Conservation (phyloP, 1,140 invertebrate genomes). For the Homarus americanus region DNA sequence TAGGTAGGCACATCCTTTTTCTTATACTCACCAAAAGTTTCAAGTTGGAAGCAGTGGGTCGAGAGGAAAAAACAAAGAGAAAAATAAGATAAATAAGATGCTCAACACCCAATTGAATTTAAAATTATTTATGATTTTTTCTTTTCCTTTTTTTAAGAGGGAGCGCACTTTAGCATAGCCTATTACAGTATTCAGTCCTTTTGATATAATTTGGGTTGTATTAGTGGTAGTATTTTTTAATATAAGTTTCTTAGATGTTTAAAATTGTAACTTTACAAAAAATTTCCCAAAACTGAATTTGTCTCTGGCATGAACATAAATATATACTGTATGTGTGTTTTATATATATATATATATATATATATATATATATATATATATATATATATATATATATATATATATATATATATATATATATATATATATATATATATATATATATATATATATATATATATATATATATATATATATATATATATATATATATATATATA, state of each 20-base stretch:
- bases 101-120: conserved; percentile 59
- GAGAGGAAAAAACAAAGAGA: conserved; percentile 63
- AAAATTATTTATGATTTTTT: conserved; percentile 33
- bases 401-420: neutral
- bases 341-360: neutral
- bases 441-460: neutral
- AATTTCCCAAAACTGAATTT: too few species aligned
- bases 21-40: conserved; percentile 66
- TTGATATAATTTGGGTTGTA: conserved; percentile 42
- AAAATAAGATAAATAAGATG: conserved; percentile 66
- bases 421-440: neutral
- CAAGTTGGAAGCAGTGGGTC: conserved; percentile 69
- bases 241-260: neutral
- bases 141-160: conserved; percentile 25
- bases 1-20: conserved; percentile 55
- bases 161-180: conserved; percentile 49
- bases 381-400: too few species aligned
- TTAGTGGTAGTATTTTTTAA: neutral
- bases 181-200: conserved; percentile 7
- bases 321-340: neutral
- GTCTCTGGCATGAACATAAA: too few species aligned
- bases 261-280: too few species aligned
- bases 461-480: neutral
- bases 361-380: too few species aligned
- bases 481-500: neutral